A percentile compares a stretch with the other conserved stretches of the same genome.
phyloP scores from a whole-genome alignment of 2,888 invertebrate genomes.

The Sycophila texana region DNA sequence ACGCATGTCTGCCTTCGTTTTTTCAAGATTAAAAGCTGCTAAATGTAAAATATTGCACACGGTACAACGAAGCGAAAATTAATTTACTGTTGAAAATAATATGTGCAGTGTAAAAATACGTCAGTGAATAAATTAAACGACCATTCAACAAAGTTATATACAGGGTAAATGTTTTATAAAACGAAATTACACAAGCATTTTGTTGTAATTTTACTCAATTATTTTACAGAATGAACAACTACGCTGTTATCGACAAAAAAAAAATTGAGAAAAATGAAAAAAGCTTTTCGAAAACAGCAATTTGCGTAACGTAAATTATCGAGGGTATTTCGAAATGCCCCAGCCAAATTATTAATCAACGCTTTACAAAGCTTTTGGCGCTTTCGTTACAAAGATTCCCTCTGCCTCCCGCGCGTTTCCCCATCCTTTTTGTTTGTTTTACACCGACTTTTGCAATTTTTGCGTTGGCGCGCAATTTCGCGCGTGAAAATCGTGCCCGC shows the following conservation, averaged over 20 bases:
- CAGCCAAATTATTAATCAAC: slow-evolving; percentile 56
- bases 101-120: no score
- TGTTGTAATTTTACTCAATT: no score
- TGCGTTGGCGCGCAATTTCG: slow-evolving; percentile 54
- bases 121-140: no score
- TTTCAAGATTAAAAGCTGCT: no score
- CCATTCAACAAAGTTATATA: no score
- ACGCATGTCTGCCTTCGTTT: no score
- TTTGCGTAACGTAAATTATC: not conserved
- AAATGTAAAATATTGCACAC: no score
- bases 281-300: not conserved
- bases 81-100: no score
- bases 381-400: slow-evolving; percentile 33
- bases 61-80: no score
- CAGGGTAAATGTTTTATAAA: no score
- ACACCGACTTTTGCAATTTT: slow-evolving; percentile 52
- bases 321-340: slow-evolving; percentile 27
- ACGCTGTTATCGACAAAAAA: slow-evolving; percentile 10
- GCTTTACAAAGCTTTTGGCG: slow-evolving; percentile 50
- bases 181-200: no score
- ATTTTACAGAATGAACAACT: not conserved
- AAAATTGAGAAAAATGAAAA: not conserved
- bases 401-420: not conserved
- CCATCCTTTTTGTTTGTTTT: slow-evolving; percentile 24
- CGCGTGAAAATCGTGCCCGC: slow-evolving; percentile 57